Base-by-base conservation (phyloP, 2,888 invertebrate genomes). In the Hydrotaea diabolus region DNA sequence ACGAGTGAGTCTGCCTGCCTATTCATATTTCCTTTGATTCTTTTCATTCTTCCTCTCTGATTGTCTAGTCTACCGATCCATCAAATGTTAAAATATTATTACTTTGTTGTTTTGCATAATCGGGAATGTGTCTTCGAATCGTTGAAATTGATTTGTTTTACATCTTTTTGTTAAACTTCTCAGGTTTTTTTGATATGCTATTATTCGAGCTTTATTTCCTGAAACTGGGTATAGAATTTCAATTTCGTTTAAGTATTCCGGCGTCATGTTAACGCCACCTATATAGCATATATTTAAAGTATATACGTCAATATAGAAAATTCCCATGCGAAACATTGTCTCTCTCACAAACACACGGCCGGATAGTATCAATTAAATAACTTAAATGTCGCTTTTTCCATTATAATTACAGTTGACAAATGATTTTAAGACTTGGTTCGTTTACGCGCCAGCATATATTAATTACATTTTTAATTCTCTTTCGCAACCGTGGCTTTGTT, bases 331-430 rank as follows among this genome's bases (percentile, higher is more conserved):
- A 31, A 13, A 59, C 59, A 59, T 23, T 15, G n/a, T n/a, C n/a
- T n/a, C n/a, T n/a, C 23, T 15, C 59, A 59, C 59, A 59, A 8
- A 55, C 21, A 55, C 19, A 59, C 26, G 8, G 11, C 49, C 49
- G n/a, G 2, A 17, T 62, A n/a, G 23, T 69, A 23, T 69, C 46
- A 69, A 69, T 69, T 69, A n/a, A 69, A 46, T 39, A 69, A 3
- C 19, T 43, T 64, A 23, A 31, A 23, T 66, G 23, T 69, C 4
- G 9, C 13, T 39, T n/a, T n/a, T n/a, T n/a, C n/a, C 17, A 7
- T 64, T 66, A 46, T 75, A 77, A 77, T 77, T 77, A 66, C 19
- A 66, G 55, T 66, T 66, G 76, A 77, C 76, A 77, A 77, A 55
- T 66, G 23, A n/a, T 49, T n/a, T 49, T 2, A n/a, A n/a, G n/a